Base-by-base conservation (phyloP, 2,888 invertebrate genomes). In the Rhopalosiphum nymphaeae region DNA sequence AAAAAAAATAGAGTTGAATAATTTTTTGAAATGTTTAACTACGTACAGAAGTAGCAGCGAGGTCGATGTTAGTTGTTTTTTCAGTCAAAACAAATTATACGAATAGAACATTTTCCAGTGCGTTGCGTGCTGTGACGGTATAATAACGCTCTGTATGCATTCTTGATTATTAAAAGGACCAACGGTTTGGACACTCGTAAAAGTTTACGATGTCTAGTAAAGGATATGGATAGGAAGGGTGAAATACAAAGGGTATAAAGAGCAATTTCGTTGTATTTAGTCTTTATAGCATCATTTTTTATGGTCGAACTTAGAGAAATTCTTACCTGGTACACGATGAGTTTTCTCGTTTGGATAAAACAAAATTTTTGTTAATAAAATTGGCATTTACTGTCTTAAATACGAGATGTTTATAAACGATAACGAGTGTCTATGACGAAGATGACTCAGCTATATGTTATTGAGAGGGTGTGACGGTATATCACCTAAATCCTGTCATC, bases 101-200 rank as follows among this genome's bases (percentile, higher is more conserved):
- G 94, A 94, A 94, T 61, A 67, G 61, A 90, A 85, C 89, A 21
- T 90, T 90, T 94, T 94, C 94, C 94, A 67, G 86, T 94, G 86
- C 85, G 94, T 90, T 90, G 90, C 94, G 90, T 90, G 90, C 29
- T 84, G 90, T 86, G 42, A 49, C 29, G 36, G 90, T 61, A 86
- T 61, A 94, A 90, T 93, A 93, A 93, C 67, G 53, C 67, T 44
- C n/a, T 42, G 78, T 93, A 78, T 89, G 93, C 56, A 89, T 94
- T 90, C 61, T 90, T 86, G 94, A 90, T 90, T 90, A 90, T 94
- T 94, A 94, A 94, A 94, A 94, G 49, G 84, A 46, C 86, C 61
- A 53, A 67, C 91, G 86, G 86, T 92, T 92, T 84, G 93, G 93
- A 89, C 89, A 61, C 94, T 94, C 94, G 86, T 94, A 94, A 94